A percentile compares a stretch with the other conserved stretches of the same genome.
Conservation (phyloP, 2,888 invertebrate species). For the Drosophila greeni region DNA sequence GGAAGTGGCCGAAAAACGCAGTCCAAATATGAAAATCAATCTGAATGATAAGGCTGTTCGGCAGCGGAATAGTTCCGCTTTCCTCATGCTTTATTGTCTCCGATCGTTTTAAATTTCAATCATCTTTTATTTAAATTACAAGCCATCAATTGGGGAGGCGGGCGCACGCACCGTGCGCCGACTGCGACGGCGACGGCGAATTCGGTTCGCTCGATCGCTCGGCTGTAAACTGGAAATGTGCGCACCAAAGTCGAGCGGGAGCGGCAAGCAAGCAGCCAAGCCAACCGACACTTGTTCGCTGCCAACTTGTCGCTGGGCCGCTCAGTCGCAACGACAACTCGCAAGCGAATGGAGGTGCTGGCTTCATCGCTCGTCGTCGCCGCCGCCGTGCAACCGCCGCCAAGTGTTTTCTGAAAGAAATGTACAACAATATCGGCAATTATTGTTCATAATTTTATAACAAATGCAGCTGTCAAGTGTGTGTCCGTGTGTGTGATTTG, state of each 20-base stretch:
- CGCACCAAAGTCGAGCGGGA: conserved; percentile 21
- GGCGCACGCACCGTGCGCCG: conserved; percentile 28
- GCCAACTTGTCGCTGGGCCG: conserved; percentile 59
- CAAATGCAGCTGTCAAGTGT: conserved; percentile 64
- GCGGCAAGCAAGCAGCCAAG: conserved; percentile 5
- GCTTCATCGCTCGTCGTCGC: conserved; percentile 63
- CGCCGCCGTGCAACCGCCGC: conserved; percentile 56
- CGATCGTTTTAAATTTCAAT: conserved; percentile 37
- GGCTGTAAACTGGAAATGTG: conserved; percentile 61
- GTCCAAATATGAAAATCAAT: conserved; percentile 35
- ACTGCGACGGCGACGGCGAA: conserved; percentile 25
- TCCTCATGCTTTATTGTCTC: conserved; percentile 41
- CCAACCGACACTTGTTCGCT: conserved; percentile 75
- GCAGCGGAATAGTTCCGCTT: conserved; percentile 46
- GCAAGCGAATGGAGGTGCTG: conserved; percentile 79
- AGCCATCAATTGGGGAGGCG: conserved; percentile 28
- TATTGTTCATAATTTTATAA: conserved; percentile 42
- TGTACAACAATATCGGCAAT: conserved; percentile 46
- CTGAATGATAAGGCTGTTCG: conserved; percentile 25
- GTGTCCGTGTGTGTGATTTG: conserved; percentile 26
- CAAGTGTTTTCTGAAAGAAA: conserved; percentile 66
- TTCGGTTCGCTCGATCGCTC: conserved; percentile 24
- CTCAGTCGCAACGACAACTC: conserved; percentile 80
- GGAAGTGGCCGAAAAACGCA: conserved; percentile 54
- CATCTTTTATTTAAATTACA: conserved; percentile 43